A percentile compares a stretch with the other conserved stretches of the same genome.
These are phyloP conservation scores for Calosoma granatense DNA, from an alignment of 1,140 invertebrate species.

Conservation along the genomic window DNA sequence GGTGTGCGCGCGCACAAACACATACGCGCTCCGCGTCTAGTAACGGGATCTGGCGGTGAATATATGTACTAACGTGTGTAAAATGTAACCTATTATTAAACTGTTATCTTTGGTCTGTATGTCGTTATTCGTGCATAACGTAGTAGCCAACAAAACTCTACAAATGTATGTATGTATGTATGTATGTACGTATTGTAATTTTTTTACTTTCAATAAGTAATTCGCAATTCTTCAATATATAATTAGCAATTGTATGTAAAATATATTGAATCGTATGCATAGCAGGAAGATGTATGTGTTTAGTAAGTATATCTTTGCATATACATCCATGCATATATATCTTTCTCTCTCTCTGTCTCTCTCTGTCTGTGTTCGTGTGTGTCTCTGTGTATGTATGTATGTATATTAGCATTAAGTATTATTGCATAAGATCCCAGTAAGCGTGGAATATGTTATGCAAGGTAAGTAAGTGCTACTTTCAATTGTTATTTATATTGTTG, in stretches of 20 bases:
- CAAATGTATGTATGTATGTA: neutral
- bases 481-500: too few species aligned
- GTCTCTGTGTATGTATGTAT: constrained; percentile 1
- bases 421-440: too few species aligned
- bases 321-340: constrained; percentile 5
- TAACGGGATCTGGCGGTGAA: neutral
- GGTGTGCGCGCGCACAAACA: too few species aligned
- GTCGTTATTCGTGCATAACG: neutral
- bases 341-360: neutral
- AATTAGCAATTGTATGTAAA: too few species aligned
- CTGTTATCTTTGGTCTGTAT: too few species aligned
- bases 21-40: too few species aligned
- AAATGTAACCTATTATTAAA: neutral
- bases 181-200: neutral
- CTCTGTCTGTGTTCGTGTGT: neutral
- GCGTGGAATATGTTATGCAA: too few species aligned
- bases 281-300: too few species aligned
- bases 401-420: neutral
- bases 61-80: neutral
- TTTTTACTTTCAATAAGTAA: neutral
- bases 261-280: too few species aligned
- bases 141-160: neutral
- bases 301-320: neutral
- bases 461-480: too few species aligned
- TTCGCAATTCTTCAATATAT: neutral